Evolutionary conservation across 2,888 invertebrate genomes (phyloP).

Genomic region (Amaurobius ferox): DNA sequence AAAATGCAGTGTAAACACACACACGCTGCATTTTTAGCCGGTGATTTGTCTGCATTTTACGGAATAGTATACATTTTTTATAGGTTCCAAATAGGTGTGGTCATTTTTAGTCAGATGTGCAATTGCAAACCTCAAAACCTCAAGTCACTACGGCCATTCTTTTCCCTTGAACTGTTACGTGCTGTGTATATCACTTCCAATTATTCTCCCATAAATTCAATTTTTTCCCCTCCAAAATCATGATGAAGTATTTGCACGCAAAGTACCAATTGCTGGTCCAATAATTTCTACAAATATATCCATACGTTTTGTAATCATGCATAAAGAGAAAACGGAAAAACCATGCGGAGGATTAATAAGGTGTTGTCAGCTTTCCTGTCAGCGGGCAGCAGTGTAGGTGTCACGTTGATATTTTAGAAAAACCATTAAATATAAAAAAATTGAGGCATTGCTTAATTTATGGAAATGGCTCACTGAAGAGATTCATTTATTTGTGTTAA

Average conservation of each 20-base stretch:
- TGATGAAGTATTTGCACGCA: constrained; percentile 56
- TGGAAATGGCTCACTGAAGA: too few relatives aligned
- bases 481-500: too few relatives aligned
- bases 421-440: too few relatives aligned
- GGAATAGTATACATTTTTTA: not conserved
- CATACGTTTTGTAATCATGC: constrained; percentile 36
- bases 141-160: constrained; percentile 1
- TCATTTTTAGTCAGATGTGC: not conserved
- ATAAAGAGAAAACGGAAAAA: constrained; percentile 41
- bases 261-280: constrained; percentile 28
- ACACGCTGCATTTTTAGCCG: too few relatives aligned
- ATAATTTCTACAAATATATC: constrained; percentile 45
- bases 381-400: not conserved
- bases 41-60: too few relatives aligned
- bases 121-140: not conserved
- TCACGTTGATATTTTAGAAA: not conserved
- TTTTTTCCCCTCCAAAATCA: constrained; percentile 11
- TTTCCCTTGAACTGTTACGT: constrained; percentile 46
- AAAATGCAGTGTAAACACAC: too few relatives aligned
- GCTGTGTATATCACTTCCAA: constrained; percentile 28
- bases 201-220: constrained; percentile 31
- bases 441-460: too few relatives aligned
- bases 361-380: constrained; percentile 28
- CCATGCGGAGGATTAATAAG: constrained; percentile 43
- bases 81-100: constrained; percentile 10